Conservation (phyloP, 2,113 vertebrate genomes). For the Lonchura striata region DNA sequence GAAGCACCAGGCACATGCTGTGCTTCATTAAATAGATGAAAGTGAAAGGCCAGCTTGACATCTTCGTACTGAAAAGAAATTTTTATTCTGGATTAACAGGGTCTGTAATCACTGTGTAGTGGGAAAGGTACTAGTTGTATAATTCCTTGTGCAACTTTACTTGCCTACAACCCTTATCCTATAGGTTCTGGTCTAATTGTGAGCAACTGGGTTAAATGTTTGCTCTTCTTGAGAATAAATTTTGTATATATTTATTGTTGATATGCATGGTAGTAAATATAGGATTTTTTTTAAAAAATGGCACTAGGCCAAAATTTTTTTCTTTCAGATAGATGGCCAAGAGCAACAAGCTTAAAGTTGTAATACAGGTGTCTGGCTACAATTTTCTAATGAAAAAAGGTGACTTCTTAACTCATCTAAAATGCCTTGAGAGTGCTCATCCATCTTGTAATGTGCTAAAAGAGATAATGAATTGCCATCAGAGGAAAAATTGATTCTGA, state of each 20-base stretch:
- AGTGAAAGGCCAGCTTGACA: conserved; percentile 63
- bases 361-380: neutral
- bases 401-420: neutral
- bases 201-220: neutral
- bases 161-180: neutral
- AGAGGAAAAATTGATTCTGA: neutral
- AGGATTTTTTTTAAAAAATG: neutral
- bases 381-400: neutral
- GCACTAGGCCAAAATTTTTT: neutral
- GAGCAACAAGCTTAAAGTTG: neutral
- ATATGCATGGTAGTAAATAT: neutral
- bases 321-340: neutral
- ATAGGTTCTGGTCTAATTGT: neutral
- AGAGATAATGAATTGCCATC: neutral
- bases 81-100: neutral
- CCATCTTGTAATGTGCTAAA: neutral
- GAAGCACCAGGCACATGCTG: conserved; percentile 36
- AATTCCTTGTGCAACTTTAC: neutral
- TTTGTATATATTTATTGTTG: neutral
- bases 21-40: conserved; percentile 54
- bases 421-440: neutral
- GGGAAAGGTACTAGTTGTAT: neutral
- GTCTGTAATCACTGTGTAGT: neutral
- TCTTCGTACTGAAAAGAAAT: conserved; percentile 19
- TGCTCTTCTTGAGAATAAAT: neutral